Evolutionary conservation across 2,888 invertebrate species (phyloP).

Genomic region (Pheosia tremula): DNA sequence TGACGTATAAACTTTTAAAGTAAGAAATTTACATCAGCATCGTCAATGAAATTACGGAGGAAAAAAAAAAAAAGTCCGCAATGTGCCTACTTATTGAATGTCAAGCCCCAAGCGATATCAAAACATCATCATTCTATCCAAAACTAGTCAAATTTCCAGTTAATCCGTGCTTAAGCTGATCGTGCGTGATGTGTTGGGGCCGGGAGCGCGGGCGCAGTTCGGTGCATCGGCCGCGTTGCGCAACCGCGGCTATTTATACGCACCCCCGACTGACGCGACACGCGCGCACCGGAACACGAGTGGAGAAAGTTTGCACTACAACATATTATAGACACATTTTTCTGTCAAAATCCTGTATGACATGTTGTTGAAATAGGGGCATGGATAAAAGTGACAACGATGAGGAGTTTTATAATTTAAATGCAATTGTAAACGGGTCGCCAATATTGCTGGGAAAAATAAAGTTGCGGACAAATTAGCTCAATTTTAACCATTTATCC

Average conservation of each 20-base stretch:
- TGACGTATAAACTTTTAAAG: too few species aligned
- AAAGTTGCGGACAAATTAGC: too few species aligned
- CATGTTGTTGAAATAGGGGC: background rate
- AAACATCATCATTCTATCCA: too few species aligned
- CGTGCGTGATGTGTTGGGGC: conserved; percentile 24
- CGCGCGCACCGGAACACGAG: conserved; percentile 32
- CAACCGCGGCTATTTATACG: conserved; percentile 54
- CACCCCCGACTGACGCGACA: conserved; percentile 43
- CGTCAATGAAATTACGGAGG: too few species aligned
- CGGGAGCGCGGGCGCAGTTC: conserved; percentile 25
- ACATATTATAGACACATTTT: background rate
- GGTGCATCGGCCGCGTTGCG: conserved; percentile 64
- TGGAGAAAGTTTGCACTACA: conserved; percentile 42
- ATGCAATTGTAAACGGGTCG: too few species aligned
- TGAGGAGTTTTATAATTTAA: too few species aligned
- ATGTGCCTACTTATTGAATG: too few species aligned
- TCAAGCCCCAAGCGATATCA: too few species aligned
- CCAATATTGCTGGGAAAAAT: too few species aligned
- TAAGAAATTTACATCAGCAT: too few species aligned
- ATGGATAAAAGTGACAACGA: too few species aligned
- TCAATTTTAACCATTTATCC: background rate
- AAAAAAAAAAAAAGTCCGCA: too few species aligned
- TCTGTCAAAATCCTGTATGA: background rate
- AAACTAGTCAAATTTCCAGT: background rate
- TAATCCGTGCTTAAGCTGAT: conserved; percentile 24